A percentile compares a stretch with the other conserved stretches of the same genome.
These are phyloP conservation scores for Drosophila imparisetae DNA, from an alignment of 2,888 invertebrate species.

Conservation along the genomic window DNA sequence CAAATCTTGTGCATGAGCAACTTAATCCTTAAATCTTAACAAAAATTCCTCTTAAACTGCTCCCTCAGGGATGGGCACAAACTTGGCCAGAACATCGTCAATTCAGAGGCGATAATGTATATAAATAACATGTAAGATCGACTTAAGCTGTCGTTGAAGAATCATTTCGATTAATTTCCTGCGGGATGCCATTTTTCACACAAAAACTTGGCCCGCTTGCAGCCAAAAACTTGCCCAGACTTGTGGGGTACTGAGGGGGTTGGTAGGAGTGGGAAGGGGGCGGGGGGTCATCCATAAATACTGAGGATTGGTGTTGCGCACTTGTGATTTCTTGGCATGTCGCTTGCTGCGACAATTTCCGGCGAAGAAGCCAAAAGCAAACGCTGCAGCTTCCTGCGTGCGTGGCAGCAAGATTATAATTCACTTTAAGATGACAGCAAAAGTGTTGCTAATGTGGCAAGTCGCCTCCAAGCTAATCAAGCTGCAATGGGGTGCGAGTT, in stretches of 20 bases:
- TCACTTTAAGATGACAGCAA: conserved; percentile 69
- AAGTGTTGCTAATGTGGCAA: conserved; percentile 73
- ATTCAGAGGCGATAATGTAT: neutral
- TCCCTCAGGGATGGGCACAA: neutral
- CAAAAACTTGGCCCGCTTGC: conserved; percentile 3
- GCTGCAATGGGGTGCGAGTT: conserved; percentile 28
- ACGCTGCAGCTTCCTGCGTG: conserved; percentile 44
- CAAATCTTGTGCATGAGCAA: neutral
- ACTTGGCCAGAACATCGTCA: neutral
- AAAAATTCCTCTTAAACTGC: neutral
- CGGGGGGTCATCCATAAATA: conserved; percentile 8
- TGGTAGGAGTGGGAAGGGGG: rapidly evolving
- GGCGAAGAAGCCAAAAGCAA: conserved; percentile 38
- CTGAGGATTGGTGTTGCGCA: neutral
- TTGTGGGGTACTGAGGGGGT: neutral
- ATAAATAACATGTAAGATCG: conserved; percentile 5
- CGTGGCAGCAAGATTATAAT: conserved; percentile 54
- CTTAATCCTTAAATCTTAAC: neutral
- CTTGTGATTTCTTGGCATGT: conserved; percentile 29
- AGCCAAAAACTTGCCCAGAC: conserved; percentile 18
- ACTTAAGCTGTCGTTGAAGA: conserved; percentile 7
- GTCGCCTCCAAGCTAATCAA: conserved; percentile 68
- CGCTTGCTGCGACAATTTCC: conserved; percentile 53
- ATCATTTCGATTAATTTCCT: conserved; percentile 45
- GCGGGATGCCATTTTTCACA: conserved; percentile 8